Percentiles rank a stretch among this genome's conserved stretches.
Conservation (phyloP, 2,113 vertebrate genomes). For the Seriola dumerili region DNA sequence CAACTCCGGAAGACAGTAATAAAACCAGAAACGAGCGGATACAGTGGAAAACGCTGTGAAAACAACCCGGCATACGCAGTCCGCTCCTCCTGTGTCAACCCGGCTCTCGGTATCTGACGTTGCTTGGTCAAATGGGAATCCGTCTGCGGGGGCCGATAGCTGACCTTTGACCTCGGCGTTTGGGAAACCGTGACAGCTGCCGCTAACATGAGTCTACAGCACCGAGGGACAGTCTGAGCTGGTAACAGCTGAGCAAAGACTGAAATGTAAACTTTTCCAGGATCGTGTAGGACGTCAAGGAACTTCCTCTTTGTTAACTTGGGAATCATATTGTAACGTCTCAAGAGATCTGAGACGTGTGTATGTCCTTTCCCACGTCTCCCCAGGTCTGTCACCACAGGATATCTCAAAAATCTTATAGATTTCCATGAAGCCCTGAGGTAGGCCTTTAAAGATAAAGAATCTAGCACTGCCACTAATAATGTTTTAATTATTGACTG, state of each 20-base stretch:
- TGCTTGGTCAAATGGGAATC: slow-evolving; percentile 52
- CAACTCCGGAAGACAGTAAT: slow-evolving; percentile 51
- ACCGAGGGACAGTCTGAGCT: slow-evolving; percentile 34
- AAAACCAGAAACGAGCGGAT: slow-evolving; percentile 58
- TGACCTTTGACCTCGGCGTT: slow-evolving; percentile 72
- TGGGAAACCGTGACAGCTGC: slow-evolving; percentile 80
- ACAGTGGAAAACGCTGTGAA: slow-evolving; percentile 61
- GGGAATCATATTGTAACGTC: slow-evolving; percentile 41
- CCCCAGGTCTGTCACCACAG: neutral
- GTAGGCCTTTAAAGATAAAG: neutral
- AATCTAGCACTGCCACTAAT: neutral
- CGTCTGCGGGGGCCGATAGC: slow-evolving; percentile 20
- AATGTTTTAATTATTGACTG: neutral
- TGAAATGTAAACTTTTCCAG: slow-evolving; percentile 60
- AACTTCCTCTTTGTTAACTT: slow-evolving; percentile 55
- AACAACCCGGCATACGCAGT: slow-evolving; percentile 27
- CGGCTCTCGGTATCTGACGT: slow-evolving; percentile 46
- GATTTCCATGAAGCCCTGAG: neutral
- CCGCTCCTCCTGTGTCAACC: slow-evolving; percentile 42
- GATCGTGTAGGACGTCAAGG: slow-evolving; percentile 17
- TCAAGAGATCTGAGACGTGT: neutral
- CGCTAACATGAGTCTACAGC: slow-evolving; percentile 31
- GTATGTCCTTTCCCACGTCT: neutral
- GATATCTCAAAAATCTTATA: neutral
- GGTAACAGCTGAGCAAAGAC: slow-evolving; percentile 80